phyloP scores from a whole-genome alignment of 2,888 invertebrate genomes.

The Acronicta alni region DNA sequence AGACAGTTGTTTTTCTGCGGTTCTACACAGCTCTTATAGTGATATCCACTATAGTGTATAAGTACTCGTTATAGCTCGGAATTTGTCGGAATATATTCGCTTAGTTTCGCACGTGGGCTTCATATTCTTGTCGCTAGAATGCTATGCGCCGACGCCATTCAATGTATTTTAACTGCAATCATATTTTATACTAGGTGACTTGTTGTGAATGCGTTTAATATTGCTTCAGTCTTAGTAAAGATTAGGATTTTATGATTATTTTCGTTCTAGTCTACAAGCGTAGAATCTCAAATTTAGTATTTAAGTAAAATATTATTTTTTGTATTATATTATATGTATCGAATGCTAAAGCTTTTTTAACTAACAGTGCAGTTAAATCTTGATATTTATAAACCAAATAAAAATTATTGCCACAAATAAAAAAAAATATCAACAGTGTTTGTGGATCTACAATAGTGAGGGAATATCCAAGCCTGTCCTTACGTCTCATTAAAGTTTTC shows the following conservation, averaged over 20 bases:
- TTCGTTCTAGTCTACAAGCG: conserved; percentile 20
- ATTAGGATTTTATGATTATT: conserved; percentile 19
- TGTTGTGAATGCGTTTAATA: conserved; percentile 22
- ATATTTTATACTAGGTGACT: conserved; percentile 35
- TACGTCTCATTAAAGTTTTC: no score
- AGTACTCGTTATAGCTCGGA: neutral
- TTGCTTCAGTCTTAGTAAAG: conserved; percentile 16
- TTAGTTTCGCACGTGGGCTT: conserved; percentile 40
- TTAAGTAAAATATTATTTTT: conserved; percentile 5
- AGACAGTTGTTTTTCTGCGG: no score
- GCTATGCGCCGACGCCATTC: conserved; percentile 35
- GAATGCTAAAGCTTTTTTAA: neutral
- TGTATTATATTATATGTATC: neutral
- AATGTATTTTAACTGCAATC: conserved; percentile 32
- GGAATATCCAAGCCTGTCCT: no score
- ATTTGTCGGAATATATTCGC: conserved; percentile 15
- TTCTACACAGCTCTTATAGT: no score
- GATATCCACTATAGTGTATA: no score
- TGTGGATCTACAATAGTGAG: no score
- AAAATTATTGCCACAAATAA: no score
- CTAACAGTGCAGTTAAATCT: no score
- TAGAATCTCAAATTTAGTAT: conserved; percentile 9
- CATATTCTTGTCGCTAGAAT: conserved; percentile 37
- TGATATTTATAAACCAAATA: no score
- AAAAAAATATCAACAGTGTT: no score